phyloP scores from a whole-genome alignment of 2,113 vertebrate genomes.

The Hirundichthys speculiger region DNA sequence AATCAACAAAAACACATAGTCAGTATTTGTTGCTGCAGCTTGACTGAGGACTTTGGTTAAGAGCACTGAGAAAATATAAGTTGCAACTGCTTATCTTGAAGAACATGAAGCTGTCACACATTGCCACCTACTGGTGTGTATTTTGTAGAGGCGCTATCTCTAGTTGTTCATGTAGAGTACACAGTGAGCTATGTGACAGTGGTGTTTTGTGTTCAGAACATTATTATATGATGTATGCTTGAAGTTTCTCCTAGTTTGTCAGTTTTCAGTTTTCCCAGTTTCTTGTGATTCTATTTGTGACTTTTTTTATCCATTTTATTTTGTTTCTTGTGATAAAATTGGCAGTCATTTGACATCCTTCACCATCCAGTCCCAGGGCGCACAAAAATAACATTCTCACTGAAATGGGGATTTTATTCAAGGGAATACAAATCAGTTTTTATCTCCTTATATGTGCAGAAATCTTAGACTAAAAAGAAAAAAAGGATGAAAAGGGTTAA shows the following conservation, averaged over 20 bases:
- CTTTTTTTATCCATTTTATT: background rate
- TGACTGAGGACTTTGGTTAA: conserved; percentile 26
- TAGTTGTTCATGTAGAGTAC: background rate
- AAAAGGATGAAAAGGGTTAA: no score
- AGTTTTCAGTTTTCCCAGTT: no score
- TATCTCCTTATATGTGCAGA: background rate
- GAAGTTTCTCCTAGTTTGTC: no score
- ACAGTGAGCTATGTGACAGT: background rate
- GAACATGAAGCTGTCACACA: conserved; percentile 34
- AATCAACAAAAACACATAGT: conserved; percentile 39
- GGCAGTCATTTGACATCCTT: background rate
- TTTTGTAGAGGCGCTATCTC: background rate
- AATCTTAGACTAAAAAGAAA: background rate
- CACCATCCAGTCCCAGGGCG: no score
- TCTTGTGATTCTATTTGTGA: background rate
- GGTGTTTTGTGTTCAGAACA: background rate
- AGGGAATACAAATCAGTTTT: background rate
- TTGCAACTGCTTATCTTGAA: conserved; percentile 52
- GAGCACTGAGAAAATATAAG: conserved; percentile 25
- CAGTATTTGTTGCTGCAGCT: conserved; percentile 23
- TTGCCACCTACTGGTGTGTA: conserved; percentile 66
- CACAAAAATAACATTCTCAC: no score
- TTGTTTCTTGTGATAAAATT: background rate
- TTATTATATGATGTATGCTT: background rate
- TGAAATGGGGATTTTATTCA: background rate